These are phyloP conservation scores for Furnarius figulus DNA, from an alignment of 2,113 vertebrate genomes.

Conservation along the genomic window DNA sequence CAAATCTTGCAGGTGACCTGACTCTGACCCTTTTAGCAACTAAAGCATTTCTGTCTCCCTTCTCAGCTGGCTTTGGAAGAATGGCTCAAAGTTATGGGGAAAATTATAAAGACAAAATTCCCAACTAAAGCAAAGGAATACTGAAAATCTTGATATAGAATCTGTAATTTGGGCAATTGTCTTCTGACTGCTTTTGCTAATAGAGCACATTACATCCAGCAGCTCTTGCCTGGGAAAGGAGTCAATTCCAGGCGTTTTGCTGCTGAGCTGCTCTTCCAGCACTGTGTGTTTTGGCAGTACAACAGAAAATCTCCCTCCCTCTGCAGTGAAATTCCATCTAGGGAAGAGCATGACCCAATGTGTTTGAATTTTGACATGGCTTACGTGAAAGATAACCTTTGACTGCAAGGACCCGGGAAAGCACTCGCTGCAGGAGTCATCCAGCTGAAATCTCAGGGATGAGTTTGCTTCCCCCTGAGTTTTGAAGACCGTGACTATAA, in stretches of 20 bases:
- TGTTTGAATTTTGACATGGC: conserved; percentile 2
- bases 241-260: not conserved
- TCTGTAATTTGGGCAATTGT: not conserved
- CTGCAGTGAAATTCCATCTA: not conserved
- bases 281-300: not conserved
- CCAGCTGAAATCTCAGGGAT: not conserved
- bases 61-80: not conserved
- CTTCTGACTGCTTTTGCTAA: not conserved
- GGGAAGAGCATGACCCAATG: not conserved
- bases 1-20: conserved; percentile 23
- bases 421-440: not conserved
- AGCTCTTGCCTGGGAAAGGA: not conserved
- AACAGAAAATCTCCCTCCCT: not conserved
- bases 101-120: not conserved
- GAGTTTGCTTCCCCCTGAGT: not conserved
- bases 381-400: conserved; percentile 26
- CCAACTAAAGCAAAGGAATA: not conserved
- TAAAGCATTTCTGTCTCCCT: not conserved
- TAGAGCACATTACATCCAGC: not conserved
- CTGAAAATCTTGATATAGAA: not conserved
- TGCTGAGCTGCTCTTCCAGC: not conserved
- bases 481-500: conserved; percentile 32
- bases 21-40: not conserved
- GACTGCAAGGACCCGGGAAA: conserved; percentile 6
- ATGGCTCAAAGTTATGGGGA: not conserved